Conservation (phyloP, 2,888 invertebrate species). For the Mamestra brassicae region DNA sequence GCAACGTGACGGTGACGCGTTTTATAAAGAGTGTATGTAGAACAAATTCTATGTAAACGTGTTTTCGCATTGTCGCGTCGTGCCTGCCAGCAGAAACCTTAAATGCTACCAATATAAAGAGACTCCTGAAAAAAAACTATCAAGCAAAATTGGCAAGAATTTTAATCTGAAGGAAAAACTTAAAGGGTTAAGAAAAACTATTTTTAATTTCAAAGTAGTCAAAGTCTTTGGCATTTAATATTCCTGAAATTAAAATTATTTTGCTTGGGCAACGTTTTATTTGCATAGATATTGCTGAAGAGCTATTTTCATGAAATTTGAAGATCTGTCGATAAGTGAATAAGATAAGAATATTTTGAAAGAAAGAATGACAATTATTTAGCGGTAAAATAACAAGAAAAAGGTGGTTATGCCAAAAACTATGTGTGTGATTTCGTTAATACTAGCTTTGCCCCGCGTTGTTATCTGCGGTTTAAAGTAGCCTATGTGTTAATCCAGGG, state of each 20-base stretch:
- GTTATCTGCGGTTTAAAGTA: too few relatives aligned
- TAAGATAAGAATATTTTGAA: background rate
- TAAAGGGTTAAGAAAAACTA: constrained; percentile 41
- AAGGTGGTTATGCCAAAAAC: too few relatives aligned
- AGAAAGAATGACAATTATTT: too few relatives aligned
- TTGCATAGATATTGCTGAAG: constrained; percentile 31
- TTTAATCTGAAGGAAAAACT: constrained; percentile 46
- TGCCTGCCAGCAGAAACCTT: background rate
- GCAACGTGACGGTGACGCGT: background rate
- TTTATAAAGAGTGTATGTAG: background rate
- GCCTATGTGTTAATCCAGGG: too few relatives aligned
- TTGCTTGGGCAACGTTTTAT: constrained; percentile 16
- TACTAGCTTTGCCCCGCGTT: too few relatives aligned
- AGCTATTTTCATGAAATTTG: constrained; percentile 23
- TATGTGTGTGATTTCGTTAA: too few relatives aligned
- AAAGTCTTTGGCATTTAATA: constrained; percentile 12
- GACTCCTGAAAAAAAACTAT: constrained; percentile 9
- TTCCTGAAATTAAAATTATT: constrained; percentile 13
- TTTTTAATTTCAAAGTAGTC: constrained; percentile 51
- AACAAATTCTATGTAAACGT: background rate
- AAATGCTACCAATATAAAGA: background rate
- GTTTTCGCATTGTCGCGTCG: background rate
- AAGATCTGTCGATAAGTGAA: constrained; percentile 15
- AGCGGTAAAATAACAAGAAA: too few relatives aligned
- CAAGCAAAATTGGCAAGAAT: constrained; percentile 39